phyloP scores from a whole-genome alignment of 2,888 invertebrate species.

The Parnassius smintheus region DNA sequence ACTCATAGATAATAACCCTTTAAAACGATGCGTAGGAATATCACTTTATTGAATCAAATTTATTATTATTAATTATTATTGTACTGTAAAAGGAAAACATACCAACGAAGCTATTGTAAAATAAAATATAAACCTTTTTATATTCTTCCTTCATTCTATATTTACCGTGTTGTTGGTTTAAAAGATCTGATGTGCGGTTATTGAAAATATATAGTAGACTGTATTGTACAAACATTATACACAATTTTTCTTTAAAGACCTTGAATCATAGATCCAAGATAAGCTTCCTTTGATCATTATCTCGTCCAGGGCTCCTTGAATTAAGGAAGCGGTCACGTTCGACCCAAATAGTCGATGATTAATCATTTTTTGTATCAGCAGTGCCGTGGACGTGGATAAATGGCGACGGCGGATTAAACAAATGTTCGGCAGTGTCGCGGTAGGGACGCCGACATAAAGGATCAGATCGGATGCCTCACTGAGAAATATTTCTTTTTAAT shows the following conservation, averaged over 20 bases:
- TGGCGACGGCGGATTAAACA: constrained; percentile 43
- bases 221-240: too few species aligned
- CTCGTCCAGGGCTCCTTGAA: constrained; percentile 1
- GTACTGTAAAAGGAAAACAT: too few species aligned
- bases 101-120: too few species aligned
- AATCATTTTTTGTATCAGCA: constrained; percentile 57
- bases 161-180: too few species aligned
- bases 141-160: too few species aligned
- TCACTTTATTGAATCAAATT: too few species aligned
- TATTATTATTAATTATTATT: too few species aligned
- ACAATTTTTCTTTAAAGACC: background rate
- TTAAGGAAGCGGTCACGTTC: constrained; percentile 45
- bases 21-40: too few species aligned
- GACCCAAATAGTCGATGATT: constrained; percentile 63
- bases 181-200: too few species aligned
- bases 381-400: constrained; percentile 44
- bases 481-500: constrained; percentile 21
- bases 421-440: constrained; percentile 34
- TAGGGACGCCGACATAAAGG: constrained; percentile 26
- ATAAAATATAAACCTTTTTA: too few species aligned
- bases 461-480: constrained; percentile 18
- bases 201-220: too few species aligned
- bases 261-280: background rate
- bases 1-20: too few species aligned
- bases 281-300: background rate